Conservation (phyloP, 2,113 vertebrate genomes). For the Cyprinodon tularosa region DNA sequence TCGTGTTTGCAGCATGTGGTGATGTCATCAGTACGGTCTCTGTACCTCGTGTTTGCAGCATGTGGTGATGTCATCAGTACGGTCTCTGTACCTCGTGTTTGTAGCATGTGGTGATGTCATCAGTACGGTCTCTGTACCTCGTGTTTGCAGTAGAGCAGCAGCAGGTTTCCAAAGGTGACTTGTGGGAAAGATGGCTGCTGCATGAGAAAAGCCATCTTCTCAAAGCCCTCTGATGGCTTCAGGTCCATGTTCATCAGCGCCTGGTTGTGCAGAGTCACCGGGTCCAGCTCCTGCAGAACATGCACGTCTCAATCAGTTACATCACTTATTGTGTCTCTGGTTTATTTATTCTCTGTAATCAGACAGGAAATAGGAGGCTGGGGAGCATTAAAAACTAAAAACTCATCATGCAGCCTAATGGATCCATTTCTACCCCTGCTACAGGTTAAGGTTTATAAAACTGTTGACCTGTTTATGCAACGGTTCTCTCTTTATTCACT, state of each 20-base stretch:
- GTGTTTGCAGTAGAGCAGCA: constrained; percentile 92
- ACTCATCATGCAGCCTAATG: no score
- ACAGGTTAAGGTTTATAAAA: no score
- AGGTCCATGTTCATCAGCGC: constrained; percentile 93
- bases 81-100: no score
- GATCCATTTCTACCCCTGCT: no score
- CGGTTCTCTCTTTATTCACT: no score
- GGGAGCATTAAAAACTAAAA: no score
- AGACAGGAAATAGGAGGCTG: background rate
- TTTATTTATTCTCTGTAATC: background rate
- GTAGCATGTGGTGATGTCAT: no score
- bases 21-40: no score
- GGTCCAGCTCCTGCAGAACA: constrained; percentile 85
- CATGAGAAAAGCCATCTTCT: constrained; percentile 93
- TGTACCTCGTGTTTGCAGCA: no score
- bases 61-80: no score
- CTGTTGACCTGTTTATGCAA: no score
- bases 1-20: no score
- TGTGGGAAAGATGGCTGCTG: constrained; percentile 92
- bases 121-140: constrained; percentile 80
- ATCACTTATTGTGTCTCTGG: background rate
- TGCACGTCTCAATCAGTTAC: background rate
- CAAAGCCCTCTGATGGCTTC: constrained; percentile 91
- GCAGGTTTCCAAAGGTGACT: constrained; percentile 93
- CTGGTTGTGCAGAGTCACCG: constrained; percentile 95